phyloP scores from a whole-genome alignment of 1,140 invertebrate species.

The Anastrepha ludens region DNA sequence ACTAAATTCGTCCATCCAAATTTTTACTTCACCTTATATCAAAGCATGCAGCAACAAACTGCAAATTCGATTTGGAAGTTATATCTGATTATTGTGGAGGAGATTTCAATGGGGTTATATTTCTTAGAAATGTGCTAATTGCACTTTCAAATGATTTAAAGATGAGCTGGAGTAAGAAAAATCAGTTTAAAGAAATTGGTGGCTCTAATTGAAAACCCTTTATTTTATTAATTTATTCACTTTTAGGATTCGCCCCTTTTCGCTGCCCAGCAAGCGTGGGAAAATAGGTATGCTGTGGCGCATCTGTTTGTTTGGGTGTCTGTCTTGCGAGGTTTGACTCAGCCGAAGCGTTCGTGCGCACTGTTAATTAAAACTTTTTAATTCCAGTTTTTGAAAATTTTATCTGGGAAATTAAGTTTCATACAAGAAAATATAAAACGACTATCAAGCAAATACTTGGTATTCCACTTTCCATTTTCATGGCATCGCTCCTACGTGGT shows the following conservation, averaged over 20 bases:
- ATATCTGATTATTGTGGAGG: no score
- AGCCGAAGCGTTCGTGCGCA: slow-evolving; percentile 20
- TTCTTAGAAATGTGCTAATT: no score
- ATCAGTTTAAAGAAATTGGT: no score
- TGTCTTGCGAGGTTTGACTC: slow-evolving; percentile 35
- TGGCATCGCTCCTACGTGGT: background rate
- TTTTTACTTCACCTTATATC: no score
- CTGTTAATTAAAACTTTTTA: slow-evolving; percentile 55
- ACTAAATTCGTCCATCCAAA: no score
- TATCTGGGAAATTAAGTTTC: slow-evolving; percentile 52
- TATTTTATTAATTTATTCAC: slow-evolving; percentile 35
- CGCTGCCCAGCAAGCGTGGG: background rate
- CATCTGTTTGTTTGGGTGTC: background rate
- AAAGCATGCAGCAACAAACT: no score
- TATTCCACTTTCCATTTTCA: slow-evolving; percentile 15
- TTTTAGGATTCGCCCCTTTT: background rate
- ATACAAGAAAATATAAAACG: slow-evolving; percentile 44
- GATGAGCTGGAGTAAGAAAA: no score
- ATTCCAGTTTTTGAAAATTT: slow-evolving; percentile 51
- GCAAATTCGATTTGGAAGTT: no score
- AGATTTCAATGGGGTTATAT: no score
- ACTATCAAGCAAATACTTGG: slow-evolving; percentile 17
- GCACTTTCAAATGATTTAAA: no score
- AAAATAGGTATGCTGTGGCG: background rate
- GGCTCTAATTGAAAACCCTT: no score